Conservation (phyloP, 2,797 vertebrate species). For the Tachyglossus aculeatus region DNA sequence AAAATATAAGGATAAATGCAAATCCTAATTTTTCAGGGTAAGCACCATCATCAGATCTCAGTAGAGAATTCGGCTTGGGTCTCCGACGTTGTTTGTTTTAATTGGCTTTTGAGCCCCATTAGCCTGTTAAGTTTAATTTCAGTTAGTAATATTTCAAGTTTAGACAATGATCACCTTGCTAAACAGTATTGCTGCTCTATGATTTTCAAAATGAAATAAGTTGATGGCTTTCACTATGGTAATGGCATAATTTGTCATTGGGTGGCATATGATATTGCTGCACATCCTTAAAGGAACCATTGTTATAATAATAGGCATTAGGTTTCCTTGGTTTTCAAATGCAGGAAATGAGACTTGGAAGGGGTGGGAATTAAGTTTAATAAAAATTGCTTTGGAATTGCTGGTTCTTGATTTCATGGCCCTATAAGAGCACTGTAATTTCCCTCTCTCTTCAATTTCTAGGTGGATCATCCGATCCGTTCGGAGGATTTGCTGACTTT, state of each 20-base stretch:
- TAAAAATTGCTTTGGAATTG: slow-evolving; percentile 18
- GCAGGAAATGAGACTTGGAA: neutral
- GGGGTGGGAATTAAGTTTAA: neutral
- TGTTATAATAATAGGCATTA: neutral
- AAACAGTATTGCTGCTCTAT: neutral
- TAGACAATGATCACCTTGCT: neutral
- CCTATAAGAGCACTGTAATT: slow-evolving; percentile 23
- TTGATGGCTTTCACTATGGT: neutral
- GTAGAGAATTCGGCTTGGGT: too few relatives aligned
- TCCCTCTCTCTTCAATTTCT: slow-evolving; percentile 42
- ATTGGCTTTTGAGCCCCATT: neutral
- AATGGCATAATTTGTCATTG: neutral
- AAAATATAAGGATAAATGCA: slow-evolving; percentile 48
- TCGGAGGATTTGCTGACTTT: slow-evolving; percentile 94
- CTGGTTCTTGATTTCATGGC: neutral
- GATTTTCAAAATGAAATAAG: neutral
- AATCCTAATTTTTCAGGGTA: slow-evolving; percentile 51
- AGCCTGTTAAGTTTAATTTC: too few relatives aligned
- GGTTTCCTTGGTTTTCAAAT: neutral
- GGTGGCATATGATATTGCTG: neutral
- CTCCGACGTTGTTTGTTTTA: neutral
- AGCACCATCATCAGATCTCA: slow-evolving; percentile 46
- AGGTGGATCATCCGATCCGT: slow-evolving; percentile 83
- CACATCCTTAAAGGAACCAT: neutral
- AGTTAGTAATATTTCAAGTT: too few relatives aligned